Evolutionary conservation across 2,888 invertebrate genomes (phyloP).

Genomic region (Congeria kusceri): DNA sequence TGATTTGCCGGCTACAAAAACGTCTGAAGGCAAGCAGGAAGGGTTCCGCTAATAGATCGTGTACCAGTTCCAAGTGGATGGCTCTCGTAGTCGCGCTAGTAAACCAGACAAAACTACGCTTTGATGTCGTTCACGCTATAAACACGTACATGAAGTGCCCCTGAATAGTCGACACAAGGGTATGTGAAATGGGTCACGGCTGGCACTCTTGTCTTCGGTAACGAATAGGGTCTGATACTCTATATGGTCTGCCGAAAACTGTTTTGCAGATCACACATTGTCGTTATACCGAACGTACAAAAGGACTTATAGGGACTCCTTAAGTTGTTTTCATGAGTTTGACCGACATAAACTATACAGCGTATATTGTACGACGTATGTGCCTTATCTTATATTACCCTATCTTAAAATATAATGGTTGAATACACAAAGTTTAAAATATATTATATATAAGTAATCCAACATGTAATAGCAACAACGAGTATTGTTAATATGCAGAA

Average conservation of each 20-base stretch:
- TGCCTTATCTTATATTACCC: no score
- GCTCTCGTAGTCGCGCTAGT: slow-evolving; percentile 54
- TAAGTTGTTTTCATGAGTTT: no score
- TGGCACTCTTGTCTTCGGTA: slow-evolving; percentile 1
- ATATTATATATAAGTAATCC: no score
- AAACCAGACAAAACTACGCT: slow-evolving; percentile 50
- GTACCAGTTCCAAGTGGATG: slow-evolving; percentile 38
- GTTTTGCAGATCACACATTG: slow-evolving; percentile 10
- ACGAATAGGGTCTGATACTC: slow-evolving; percentile 8
- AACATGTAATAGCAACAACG: no score
- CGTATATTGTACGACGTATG: no score
- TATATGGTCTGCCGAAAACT: slow-evolving; percentile 7
- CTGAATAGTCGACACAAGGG: slow-evolving; percentile 43
- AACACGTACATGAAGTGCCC: slow-evolving; percentile 21
- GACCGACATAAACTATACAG: no score
- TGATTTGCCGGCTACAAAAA: slow-evolving; percentile 16
- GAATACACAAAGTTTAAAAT: no score
- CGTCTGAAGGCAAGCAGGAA: slow-evolving; percentile 22
- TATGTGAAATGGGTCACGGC: background rate
- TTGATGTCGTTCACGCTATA: slow-evolving; percentile 26
- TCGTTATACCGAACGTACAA: background rate
- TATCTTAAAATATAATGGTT: no score
- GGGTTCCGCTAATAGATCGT: slow-evolving; percentile 12
- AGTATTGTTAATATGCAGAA: no score
- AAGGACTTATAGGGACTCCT: no score